phyloP scores from a whole-genome alignment of 2,113 vertebrate species.

The Erpornis zantholeuca region DNA sequence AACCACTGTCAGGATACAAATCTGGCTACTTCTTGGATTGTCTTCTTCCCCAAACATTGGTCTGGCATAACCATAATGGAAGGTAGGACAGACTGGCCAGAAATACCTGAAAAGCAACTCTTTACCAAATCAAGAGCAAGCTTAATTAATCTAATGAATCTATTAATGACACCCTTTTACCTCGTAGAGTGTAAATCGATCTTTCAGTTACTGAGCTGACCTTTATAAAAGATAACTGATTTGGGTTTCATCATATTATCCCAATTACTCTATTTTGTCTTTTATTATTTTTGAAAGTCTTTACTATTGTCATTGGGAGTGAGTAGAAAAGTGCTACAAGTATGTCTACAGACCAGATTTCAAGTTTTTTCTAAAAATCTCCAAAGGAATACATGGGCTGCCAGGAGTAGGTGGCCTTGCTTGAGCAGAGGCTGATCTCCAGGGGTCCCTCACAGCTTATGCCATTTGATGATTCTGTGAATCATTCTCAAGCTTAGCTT shows the following conservation, averaged over 20 bases:
- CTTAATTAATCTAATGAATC: neutral
- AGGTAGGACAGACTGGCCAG: neutral
- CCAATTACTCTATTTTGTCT: neutral
- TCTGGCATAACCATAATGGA: neutral
- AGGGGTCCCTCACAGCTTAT: neutral
- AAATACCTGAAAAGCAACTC: neutral
- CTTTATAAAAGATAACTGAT: neutral
- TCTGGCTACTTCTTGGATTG: neutral
- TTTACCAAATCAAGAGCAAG: neutral
- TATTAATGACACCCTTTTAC: neutral
- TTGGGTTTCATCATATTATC: neutral
- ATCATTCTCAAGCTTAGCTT: neutral
- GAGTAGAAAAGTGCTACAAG: neutral
- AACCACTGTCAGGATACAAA: neutral
- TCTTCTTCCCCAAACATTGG: neutral
- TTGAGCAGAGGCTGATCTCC: neutral
- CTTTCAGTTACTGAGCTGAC: neutral
- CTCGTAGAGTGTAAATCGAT: neutral
- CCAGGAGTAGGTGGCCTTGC: neutral
- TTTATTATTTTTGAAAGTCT: neutral
- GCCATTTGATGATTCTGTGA: neutral
- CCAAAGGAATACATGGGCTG: neutral
- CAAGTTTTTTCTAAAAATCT: neutral
- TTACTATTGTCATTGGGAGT: neutral
- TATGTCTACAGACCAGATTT: neutral